These are phyloP conservation scores for Apodemus agrarius DNA, from an alignment of 2,797 vertebrate species.

Conservation along the genomic window DNA sequence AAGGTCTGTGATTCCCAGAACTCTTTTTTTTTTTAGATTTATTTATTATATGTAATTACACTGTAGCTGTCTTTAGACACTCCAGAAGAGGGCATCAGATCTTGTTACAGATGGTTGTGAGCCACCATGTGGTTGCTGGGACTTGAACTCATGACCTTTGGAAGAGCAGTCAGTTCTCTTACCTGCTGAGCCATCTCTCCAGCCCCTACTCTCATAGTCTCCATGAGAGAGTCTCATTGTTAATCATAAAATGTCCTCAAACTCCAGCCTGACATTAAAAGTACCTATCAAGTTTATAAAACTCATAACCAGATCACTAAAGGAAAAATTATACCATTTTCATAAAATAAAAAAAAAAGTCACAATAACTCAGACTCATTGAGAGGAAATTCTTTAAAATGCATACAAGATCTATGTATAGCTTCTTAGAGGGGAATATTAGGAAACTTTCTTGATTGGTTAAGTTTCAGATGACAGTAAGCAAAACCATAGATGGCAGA, in stretches of 20 bases:
- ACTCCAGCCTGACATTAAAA: neutral
- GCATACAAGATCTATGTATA: neutral
- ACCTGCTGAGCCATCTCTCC: too few relatives aligned
- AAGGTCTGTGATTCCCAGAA: neutral
- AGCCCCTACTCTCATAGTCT: neutral
- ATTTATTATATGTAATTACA: too few relatives aligned
- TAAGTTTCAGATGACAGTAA: neutral
- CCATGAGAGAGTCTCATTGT: neutral
- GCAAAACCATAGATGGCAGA: constrained; percentile 1
- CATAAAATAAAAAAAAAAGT: constrained; percentile 7
- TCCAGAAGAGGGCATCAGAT: too few relatives aligned
- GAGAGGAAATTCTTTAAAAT: neutral
- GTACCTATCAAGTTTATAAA: neutral
- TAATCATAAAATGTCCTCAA: constrained; percentile 22
- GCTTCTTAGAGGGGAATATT: neutral
- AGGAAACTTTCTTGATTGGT: constrained; percentile 17
- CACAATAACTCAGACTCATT: neutral
- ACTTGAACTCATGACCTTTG: too few relatives aligned
- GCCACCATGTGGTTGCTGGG: too few relatives aligned
- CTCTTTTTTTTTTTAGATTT: neutral
- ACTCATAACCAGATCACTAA: neutral
- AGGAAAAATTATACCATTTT: constrained; percentile 12
- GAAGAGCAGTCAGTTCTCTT: too few relatives aligned
- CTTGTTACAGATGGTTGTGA: too few relatives aligned
- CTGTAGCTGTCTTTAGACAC: too few relatives aligned